Conservation (phyloP, 1,140 invertebrate genomes). For the Lordiphosa mommai region DNA sequence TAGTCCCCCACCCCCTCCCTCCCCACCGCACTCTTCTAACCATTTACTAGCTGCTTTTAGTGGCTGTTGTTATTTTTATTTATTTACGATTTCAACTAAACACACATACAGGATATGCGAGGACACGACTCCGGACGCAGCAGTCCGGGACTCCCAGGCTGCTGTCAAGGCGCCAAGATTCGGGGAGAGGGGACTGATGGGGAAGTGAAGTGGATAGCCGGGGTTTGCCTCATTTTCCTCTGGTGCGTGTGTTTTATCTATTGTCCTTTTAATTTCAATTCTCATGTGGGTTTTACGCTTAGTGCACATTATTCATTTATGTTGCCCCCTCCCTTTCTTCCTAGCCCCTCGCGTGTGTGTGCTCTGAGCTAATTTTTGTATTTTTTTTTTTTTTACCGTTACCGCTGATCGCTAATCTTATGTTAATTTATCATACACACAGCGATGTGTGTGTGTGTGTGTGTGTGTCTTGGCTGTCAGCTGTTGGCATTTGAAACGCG, state of each 20-base stretch:
- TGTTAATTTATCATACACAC: constrained; percentile 55
- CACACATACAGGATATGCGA: constrained; percentile 28
- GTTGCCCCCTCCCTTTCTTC: constrained; percentile 1
- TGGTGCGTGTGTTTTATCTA: constrained; percentile 63
- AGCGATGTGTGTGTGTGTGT: constrained; percentile 9
- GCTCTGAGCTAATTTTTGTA: constrained; percentile 40
- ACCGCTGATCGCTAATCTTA: constrained; percentile 57
- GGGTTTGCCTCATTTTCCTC: neutral
- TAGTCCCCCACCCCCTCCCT: neutral
- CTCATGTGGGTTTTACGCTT: constrained; percentile 67
- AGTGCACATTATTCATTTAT: constrained; percentile 69
- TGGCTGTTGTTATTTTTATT: constrained; percentile 45
- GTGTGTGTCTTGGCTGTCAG: constrained; percentile 33
- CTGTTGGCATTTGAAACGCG: constrained; percentile 34
- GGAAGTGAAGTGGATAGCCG: neutral
- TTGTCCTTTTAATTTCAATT: constrained; percentile 72
- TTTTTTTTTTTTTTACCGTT: constrained; percentile 22
- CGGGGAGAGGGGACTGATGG: neutral
- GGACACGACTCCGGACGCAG: constrained; percentile 7
- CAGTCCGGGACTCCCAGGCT: neutral
- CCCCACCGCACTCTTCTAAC: neutral
- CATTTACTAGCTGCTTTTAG: constrained; percentile 23
- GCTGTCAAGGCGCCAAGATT: neutral
- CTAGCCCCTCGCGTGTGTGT: neutral
- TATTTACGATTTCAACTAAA: constrained; percentile 47